phyloP scores from a whole-genome alignment of 1,140 invertebrate genomes.

The Ostrea denselamellosa region DNA sequence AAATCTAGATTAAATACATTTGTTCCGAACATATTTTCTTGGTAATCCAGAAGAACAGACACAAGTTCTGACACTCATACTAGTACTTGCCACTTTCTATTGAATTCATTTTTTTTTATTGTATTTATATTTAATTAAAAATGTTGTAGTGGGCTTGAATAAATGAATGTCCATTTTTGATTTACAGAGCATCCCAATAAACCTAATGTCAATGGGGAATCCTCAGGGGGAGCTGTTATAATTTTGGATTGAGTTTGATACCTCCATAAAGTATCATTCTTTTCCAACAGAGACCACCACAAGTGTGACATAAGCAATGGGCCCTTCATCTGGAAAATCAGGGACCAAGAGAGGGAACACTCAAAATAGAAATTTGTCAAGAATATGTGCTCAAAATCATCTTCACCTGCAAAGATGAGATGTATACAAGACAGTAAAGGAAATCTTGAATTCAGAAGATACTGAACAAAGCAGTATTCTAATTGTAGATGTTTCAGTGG shows the following conservation, averaged over 20 bases:
- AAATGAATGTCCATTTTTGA: background rate
- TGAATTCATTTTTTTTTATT: too few relatives aligned
- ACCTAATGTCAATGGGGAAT: constrained; percentile 16
- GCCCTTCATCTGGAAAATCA: background rate
- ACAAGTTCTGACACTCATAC: too few relatives aligned
- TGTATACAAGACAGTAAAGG: background rate
- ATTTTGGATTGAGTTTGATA: constrained; percentile 37
- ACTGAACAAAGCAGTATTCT: background rate
- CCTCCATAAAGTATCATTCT: constrained; percentile 35
- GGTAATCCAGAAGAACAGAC: too few relatives aligned
- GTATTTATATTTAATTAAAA: background rate
- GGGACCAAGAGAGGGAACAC: background rate
- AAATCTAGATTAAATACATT: too few relatives aligned
- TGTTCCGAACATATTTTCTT: too few relatives aligned
- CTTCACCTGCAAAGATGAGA: background rate
- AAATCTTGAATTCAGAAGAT: background rate
- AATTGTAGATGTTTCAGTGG: background rate
- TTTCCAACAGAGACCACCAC: constrained; percentile 30
- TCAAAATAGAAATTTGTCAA: background rate
- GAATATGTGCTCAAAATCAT: background rate
- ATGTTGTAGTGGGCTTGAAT: constrained; percentile 4
- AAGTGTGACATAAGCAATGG: background rate
- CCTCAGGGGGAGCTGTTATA: constrained; percentile 33
- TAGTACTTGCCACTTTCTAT: too few relatives aligned
- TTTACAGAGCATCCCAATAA: constrained; percentile 23